Base-by-base conservation (phyloP, 2,888 invertebrate genomes). In the Sturmia bella region DNA sequence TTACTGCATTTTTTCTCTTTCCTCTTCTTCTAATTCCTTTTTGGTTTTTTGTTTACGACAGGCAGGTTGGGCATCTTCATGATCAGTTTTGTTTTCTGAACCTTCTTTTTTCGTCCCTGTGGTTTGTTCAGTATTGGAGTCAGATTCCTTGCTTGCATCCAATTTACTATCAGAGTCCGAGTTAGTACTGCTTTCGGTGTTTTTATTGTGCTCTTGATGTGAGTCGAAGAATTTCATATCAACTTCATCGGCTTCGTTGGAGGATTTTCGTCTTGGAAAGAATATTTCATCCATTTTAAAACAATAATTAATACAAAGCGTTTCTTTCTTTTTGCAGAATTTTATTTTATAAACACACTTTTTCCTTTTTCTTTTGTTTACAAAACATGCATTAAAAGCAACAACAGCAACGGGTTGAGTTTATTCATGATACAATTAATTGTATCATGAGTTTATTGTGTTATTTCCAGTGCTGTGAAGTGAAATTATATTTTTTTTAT, bases 1-100 rank as follows among this genome's bases (percentile, higher is more conserved):
- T 92, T 92, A 97, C 97, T 98, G 98, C 98, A 98, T 98, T 91
- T 97, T 97, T 89, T 98, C 97, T 80, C 98, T 92, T 89, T 98
- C 98, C 88, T 98, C 98, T 89, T 98, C 97, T 90, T 98, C 97
- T 11, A 97, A 89, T 90, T 97, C 97, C 82, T 94, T 95, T 91
- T 95, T 95, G 86, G 94, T 94, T 90, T 94, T 95, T 68, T 93
- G 93, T 87, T 95, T 95, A 87, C 94, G 94, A 87, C 94, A 75
- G 76, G 83, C 2, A 69, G 80, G 15, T 13, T 85, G 87, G 9
- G 86, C 19, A 4, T 84, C 81, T 1, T 17, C 24, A 24, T 32
- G 32, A 9, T 74, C 82, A 24, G 41, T 83, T 50, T 73, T 77
- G 39, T 66, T 54, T 7, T 74, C 80, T 0, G 9, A 52, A 61